Base-by-base conservation (phyloP, 1,140 invertebrate genomes). In the Oreohelix idahoensis region DNA sequence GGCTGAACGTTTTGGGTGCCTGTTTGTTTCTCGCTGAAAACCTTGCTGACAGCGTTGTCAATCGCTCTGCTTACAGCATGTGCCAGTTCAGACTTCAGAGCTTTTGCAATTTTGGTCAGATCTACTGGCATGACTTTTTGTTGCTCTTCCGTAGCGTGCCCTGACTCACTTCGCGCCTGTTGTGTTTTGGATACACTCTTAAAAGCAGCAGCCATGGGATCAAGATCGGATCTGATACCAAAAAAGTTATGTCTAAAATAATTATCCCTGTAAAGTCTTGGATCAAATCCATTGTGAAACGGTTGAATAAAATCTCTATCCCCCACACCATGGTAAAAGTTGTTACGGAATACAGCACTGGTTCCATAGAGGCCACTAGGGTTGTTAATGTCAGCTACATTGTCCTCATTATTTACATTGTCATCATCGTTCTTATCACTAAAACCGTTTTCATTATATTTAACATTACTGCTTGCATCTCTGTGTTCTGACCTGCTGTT, bases 51-150 rank as follows among this genome's bases (percentile, higher is more conserved):
- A 77, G 97, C 96, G 17, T 95, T 96, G 92, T 98, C 97, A 83
- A 98, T 96, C n/a, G 98, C 93, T 49, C 84, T 84, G 76, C 85
- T 88, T 32, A 92, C 86, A 38, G 88, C 97, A 78, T 96, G 95
- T 26, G 96, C 96, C 82, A 98, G 96, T 94, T 98, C 97, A 53
- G 95, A 95, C 93, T 98, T 98, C 0, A 98, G 94, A 70, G 96
- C 71, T 10, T 36, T 36, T 2, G 71, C 71, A 10, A 82, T 82
- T 63, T 75, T 82, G 26, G 32, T 26, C 13, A 82, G 69, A 29
- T 82, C 80, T 58, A n/a, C 71, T 1, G 70, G 45, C 2, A 42
- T 13, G 10, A 70, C 0, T 75, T 63, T 75, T 2, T 2, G 70
- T 11, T 82, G 69, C 29, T n/a, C 80, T 8, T 75, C 80, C 0